Evolutionary conservation across 2,888 invertebrate genomes (phyloP), one percentile per base, ranked within the genome.

Genomic region (Morpho achilles): DNA sequence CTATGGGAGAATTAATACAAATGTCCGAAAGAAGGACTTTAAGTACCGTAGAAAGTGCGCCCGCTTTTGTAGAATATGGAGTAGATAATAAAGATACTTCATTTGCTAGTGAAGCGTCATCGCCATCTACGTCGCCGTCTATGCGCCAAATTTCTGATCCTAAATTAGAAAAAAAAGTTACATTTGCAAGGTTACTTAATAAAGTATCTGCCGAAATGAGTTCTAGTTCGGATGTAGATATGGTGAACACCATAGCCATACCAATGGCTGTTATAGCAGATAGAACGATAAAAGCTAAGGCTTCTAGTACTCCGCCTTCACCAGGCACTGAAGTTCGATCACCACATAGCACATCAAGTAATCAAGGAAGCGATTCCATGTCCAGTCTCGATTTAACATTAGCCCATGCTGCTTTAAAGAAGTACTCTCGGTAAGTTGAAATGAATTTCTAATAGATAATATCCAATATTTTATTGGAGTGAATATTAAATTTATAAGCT

Each of bases 191-290:
- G 64, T 80, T 95, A 53, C 79, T 95, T 23, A 95, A 94, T 73
- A 95, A 94, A 81, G 94, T 95, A 6, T 95, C 95, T 8, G 94
- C 94, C 7, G 95, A 95, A 87, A 95, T 95, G 93, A 95, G 94
- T 72, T 94, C 94, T 0, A 94, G 94, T 58, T 94, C 95, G 0
- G 95, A 95, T 62, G 91, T 94, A 59, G 94, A 94, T 75, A 90
- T 91, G 80, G 88, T 85, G 47, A 89, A 90, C 58, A 91, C 89
- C 32, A 91, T 91, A 67, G 76, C 87, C 1, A 90, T 89, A 50
- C 87, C 90, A 0, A 86, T 90, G 84, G 87, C 90, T 0, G 85
- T 89, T 8, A 83, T 91, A 69, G 75, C 81, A 10, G 78, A 91
- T 62, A 80, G 86, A 67, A 82, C 84, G 5, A 63, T 82, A 58